phyloP scores from a whole-genome alignment of 2,797 vertebrate species.

The Cryptoprocta ferox region DNA sequence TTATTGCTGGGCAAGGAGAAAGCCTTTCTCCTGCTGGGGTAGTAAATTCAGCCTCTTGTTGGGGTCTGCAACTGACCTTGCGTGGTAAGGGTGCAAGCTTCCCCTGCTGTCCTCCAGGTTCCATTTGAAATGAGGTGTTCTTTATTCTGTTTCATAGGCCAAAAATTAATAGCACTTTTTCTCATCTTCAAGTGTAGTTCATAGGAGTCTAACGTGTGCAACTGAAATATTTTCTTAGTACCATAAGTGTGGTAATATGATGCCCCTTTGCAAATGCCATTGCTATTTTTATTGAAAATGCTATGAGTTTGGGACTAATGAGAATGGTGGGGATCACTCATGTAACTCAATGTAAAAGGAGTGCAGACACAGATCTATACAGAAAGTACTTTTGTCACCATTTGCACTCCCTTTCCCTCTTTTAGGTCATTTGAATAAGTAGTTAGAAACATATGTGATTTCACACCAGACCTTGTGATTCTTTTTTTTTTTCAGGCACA shows the following conservation, averaged over 20 bases:
- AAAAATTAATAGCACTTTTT: constrained; percentile 40
- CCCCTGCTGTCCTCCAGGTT: background rate
- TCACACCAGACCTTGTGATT: constrained; percentile 63
- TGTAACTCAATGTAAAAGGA: background rate
- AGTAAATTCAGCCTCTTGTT: background rate
- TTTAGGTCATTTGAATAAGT: constrained; percentile 31
- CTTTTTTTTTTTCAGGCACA: background rate
- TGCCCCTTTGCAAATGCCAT: constrained; percentile 9
- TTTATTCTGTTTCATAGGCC: background rate
- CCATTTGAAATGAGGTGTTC: background rate
- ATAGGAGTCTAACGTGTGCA: background rate
- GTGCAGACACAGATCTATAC: background rate
- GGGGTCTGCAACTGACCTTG: background rate
- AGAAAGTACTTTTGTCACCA: background rate
- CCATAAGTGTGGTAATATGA: background rate
- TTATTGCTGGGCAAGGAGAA: background rate
- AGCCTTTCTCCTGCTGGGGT: background rate
- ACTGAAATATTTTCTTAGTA: constrained; percentile 27
- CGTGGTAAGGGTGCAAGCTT: background rate
- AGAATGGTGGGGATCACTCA: constrained; percentile 8
- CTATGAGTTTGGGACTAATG: background rate
- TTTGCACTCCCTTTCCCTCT: background rate
- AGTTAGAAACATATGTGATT: constrained; percentile 51
- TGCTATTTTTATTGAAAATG: constrained; percentile 33
- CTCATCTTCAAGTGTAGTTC: constrained; percentile 39